phyloP scores from a whole-genome alignment of 2,113 vertebrate genomes.

The Loxodonta africana region DNA sequence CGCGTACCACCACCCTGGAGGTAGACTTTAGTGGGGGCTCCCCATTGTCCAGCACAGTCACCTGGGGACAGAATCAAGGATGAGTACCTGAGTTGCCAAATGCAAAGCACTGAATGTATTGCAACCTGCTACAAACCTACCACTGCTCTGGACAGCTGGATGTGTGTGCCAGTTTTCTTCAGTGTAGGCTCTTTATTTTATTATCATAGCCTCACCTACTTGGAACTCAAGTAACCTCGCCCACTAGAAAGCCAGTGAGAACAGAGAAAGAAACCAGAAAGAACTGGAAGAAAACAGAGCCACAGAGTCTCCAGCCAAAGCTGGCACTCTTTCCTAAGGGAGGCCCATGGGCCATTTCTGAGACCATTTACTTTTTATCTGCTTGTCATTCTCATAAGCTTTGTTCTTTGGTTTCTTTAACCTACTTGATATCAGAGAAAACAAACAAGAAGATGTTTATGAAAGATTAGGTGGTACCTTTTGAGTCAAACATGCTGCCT shows the following conservation, averaged over 20 bases:
- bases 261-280: background rate
- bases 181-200: background rate
- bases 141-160: background rate
- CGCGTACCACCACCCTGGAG: constrained; percentile 93
- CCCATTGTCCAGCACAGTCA: constrained; percentile 94
- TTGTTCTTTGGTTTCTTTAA: background rate
- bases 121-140: background rate
- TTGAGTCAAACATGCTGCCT: background rate
- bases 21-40: constrained; percentile 93
- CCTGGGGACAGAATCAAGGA: constrained; percentile 86
- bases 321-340: background rate
- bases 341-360: background rate
- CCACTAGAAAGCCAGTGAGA: constrained; percentile 11
- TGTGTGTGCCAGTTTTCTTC: background rate
- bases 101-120: background rate
- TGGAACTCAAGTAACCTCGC: background rate
- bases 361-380: constrained; percentile 22
- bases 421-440: background rate
- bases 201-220: constrained; percentile 24
- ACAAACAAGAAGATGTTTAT: constrained; percentile 8
- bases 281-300: constrained; percentile 34
- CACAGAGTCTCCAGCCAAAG: background rate
- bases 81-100: background rate
- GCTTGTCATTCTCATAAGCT: background rate
- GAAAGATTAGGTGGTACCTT: background rate